These are phyloP conservation scores for Mallotus villosus DNA, from an alignment of 2,797 vertebrate genomes.

Conservation along the genomic window DNA sequence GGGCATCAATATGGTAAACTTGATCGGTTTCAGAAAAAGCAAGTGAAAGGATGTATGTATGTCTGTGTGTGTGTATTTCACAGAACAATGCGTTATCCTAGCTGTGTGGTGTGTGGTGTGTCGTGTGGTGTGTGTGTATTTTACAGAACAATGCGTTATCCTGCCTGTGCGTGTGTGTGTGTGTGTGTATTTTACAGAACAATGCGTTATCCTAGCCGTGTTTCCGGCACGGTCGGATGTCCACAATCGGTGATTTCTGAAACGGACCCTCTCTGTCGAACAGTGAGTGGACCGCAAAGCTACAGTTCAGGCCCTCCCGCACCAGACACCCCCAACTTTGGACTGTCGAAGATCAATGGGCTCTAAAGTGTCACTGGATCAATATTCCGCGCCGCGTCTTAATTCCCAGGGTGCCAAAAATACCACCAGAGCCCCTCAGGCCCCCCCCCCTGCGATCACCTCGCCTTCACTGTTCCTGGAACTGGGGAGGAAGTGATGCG, in stretches of 20 bases:
- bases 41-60: background rate
- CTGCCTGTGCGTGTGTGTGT: background rate
- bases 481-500: constrained; percentile 39
- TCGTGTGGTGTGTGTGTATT: constrained; percentile 7
- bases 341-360: constrained; percentile 54
- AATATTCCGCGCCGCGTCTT: constrained; percentile 46
- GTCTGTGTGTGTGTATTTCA: constrained; percentile 3
- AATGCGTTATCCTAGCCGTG: constrained; percentile 20
- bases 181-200: background rate
- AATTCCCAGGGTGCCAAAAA: constrained; percentile 47
- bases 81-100: constrained; percentile 18
- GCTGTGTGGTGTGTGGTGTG: background rate
- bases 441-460: background rate
- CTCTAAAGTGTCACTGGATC: constrained; percentile 58
- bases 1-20: background rate
- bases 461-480: constrained; percentile 45
- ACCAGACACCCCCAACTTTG: constrained; percentile 51
- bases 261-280: constrained; percentile 51
- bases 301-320: constrained; percentile 23
- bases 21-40: background rate
- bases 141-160: constrained; percentile 14
- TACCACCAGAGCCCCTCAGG: constrained; percentile 31
- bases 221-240: constrained; percentile 31
- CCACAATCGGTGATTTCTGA: constrained; percentile 40
- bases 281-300: constrained; percentile 41